Percentiles rank a stretch among this genome's conserved stretches.
phyloP scores from a whole-genome alignment of 2,113 vertebrate species.

The Peromyscus polionotus region DNA sequence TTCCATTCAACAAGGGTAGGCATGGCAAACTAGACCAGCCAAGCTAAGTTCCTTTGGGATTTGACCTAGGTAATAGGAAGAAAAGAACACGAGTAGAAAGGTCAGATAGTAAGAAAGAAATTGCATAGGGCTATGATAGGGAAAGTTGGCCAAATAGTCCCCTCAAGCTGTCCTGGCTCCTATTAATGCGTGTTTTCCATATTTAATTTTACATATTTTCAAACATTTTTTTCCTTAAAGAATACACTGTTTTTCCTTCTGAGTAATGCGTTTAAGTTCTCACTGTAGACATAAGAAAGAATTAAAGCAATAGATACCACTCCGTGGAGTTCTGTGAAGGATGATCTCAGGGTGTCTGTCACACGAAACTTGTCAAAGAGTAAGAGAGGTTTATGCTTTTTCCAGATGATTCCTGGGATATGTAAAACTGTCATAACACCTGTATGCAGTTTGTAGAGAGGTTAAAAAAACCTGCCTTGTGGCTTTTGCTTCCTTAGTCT shows the following conservation, averaged over 20 bases:
- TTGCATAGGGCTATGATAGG: too few species aligned
- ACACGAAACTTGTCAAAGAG: not conserved
- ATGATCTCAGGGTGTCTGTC: not conserved
- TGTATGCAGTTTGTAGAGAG: not conserved
- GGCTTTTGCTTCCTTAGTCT: not conserved
- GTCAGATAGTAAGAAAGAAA: not conserved
- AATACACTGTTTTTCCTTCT: not conserved
- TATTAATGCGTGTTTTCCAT: not conserved
- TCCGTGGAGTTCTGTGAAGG: not conserved
- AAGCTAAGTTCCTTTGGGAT: not conserved
- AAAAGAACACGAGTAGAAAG: not conserved
- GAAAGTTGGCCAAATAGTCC: not conserved
- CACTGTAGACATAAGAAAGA: not conserved
- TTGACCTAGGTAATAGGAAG: conserved; percentile 18
- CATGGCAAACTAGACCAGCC: not conserved
- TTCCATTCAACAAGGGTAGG: not conserved
- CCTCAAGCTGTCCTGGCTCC: not conserved
- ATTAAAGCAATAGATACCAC: not conserved
- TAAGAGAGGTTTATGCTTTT: not conserved
- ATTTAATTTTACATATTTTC: not conserved
- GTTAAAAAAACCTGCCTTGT: not conserved
- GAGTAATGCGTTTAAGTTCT: not conserved
- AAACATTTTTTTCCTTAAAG: not conserved
- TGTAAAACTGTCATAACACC: conserved; percentile 34
- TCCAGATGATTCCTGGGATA: not conserved